These are phyloP conservation scores for Drosophila neotestacea DNA, from an alignment of 2,888 invertebrate species.

Conservation along the genomic window DNA sequence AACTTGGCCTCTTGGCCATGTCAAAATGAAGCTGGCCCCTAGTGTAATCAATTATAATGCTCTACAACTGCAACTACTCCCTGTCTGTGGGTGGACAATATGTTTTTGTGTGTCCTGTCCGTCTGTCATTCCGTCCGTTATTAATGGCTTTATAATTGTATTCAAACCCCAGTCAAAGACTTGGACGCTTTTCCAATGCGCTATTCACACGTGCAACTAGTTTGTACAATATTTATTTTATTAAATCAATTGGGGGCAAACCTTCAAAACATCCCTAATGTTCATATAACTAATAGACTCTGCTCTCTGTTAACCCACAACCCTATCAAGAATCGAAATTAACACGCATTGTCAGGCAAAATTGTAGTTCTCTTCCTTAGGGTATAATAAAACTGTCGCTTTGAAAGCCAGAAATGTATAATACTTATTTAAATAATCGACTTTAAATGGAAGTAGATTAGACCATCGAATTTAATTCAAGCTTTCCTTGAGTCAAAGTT, in stretches of 20 bases:
- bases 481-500: neutral
- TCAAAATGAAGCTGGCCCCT: conserved; percentile 55
- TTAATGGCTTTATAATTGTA: conserved; percentile 67
- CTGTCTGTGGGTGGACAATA: conserved; percentile 23
- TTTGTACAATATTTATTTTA: conserved; percentile 2
- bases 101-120: conserved; percentile 26
- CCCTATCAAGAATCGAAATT: neutral
- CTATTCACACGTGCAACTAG: conserved; percentile 5
- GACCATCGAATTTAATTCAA: neutral
- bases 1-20: conserved; percentile 21
- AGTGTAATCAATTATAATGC: conserved; percentile 67
- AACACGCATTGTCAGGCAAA: neutral
- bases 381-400: neutral
- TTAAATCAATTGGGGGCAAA: conserved; percentile 1
- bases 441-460: neutral
- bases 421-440: neutral
- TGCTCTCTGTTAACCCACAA: neutral
- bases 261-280: neutral
- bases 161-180: conserved; percentile 17
- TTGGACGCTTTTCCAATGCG: neutral
- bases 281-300: neutral
- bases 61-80: neutral
- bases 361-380: neutral
- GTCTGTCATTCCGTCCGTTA: conserved; percentile 48
- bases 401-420: no score